A percentile compares a stretch with the other conserved stretches of the same genome.
phyloP scores from a whole-genome alignment of 2,113 vertebrate species.

The Labrus mixtus region DNA sequence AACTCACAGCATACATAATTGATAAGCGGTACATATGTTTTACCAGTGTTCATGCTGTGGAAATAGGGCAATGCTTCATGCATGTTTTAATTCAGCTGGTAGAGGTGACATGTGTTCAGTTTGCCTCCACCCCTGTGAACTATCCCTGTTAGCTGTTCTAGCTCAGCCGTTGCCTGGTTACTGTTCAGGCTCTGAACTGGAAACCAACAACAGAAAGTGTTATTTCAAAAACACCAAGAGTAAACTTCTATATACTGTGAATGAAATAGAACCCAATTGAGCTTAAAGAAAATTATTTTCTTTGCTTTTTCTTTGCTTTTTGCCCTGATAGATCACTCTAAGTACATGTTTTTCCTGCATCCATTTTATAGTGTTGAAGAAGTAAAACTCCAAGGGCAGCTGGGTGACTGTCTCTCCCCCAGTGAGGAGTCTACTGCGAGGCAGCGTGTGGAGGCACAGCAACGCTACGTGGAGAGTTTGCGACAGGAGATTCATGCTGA shows the following conservation, averaged over 20 bases:
- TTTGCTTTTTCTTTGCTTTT: background rate
- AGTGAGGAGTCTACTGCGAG: constrained; percentile 73
- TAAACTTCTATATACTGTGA: background rate
- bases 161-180: constrained; percentile 76
- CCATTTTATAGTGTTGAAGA: constrained; percentile 50
- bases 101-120: constrained; percentile 32
- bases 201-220: constrained; percentile 42
- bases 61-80: constrained; percentile 41
- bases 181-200: constrained; percentile 46
- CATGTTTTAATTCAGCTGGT: constrained; percentile 23
- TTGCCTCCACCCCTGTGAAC: constrained; percentile 43
- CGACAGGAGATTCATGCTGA: constrained; percentile 87
- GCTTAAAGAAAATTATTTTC: constrained; percentile 4
- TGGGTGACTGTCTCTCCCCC: constrained; percentile 51
- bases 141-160: constrained; percentile 66
- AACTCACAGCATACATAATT: constrained; percentile 46
- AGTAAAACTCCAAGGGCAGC: constrained; percentile 49
- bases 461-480: constrained; percentile 85
- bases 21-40: constrained; percentile 16
- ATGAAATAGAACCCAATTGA: background rate
- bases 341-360: constrained; percentile 14
- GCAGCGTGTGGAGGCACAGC: constrained; percentile 82
- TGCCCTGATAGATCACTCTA: no score
- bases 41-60: constrained; percentile 22
- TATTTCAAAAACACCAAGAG: constrained; percentile 15